Evolutionary conservation across 2,888 invertebrate species (phyloP).

Genomic region (Sarcophaga carnaria): DNA sequence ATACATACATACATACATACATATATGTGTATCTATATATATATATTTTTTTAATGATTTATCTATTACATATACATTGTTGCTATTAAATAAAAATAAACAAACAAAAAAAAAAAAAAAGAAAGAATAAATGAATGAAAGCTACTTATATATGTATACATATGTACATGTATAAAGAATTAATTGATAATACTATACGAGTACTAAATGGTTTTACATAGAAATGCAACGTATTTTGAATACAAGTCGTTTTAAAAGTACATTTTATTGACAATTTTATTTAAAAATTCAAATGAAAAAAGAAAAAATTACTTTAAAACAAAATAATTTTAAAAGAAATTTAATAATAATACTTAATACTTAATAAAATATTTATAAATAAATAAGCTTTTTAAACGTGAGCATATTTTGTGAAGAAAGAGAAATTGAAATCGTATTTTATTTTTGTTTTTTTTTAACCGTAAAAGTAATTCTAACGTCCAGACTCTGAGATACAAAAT

Average conservation of each 20-base stretch:
- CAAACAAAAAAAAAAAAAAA: not conserved
- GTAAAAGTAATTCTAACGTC: constrained; percentile 21
- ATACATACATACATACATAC: no score
- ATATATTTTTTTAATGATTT: constrained; percentile 47
- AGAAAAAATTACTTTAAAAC: not conserved
- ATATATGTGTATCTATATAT: not conserved
- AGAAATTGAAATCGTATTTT: not conserved
- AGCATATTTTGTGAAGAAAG: constrained; percentile 20
- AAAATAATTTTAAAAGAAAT: not conserved
- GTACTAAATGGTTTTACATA: constrained; percentile 8
- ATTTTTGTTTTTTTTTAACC: not conserved
- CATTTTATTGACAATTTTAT: not conserved
- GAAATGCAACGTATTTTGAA: constrained; percentile 58
- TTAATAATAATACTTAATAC: not conserved
- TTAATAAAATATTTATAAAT: not conserved
- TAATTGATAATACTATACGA: not conserved
- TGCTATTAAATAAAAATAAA: constrained; percentile 48
- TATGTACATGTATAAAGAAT: constrained; percentile 12
- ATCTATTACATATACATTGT: constrained; percentile 60
- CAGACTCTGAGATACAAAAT: constrained; percentile 15
- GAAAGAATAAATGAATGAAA: no score
- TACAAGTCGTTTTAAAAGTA: constrained; percentile 30
- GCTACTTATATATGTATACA: no score
- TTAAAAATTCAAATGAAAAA: constrained; percentile 9
- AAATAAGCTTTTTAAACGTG: constrained; percentile 47